Evolutionary conservation across 2,797 vertebrate species (phyloP).

Genomic region (Chrysocyon brachyurus): DNA sequence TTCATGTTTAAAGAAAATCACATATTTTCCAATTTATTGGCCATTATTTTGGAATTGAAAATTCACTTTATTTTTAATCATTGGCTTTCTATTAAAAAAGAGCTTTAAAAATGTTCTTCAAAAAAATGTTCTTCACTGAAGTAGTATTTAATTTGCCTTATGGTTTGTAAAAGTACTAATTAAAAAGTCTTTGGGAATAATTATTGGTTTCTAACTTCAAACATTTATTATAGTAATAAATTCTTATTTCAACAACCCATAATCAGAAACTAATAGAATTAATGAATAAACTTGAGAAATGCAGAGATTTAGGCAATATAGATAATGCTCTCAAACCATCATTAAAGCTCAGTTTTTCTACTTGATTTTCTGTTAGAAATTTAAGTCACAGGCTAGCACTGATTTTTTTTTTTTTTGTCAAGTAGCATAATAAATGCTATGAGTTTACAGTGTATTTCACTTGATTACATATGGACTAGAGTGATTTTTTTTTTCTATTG

Average conservation of each 20-base stretch:
- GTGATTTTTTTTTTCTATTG: neutral
- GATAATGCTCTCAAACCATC: neutral
- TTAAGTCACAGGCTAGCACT: conserved; percentile 38
- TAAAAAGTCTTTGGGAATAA: conserved; percentile 65
- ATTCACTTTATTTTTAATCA: neutral
- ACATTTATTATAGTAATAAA: conserved; percentile 51
- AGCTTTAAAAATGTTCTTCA: neutral
- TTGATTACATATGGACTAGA: neutral
- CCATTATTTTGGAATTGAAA: neutral
- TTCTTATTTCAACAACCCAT: conserved; percentile 23
- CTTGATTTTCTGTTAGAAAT: conserved; percentile 10
- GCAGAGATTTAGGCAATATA: conserved; percentile 1
- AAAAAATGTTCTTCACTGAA: neutral
- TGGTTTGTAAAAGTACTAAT: conserved; percentile 24
- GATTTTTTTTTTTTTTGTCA: conserved; percentile 39
- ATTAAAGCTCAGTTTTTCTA: conserved; percentile 49
- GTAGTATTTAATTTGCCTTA: neutral
- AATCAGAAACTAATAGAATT: conserved; percentile 45
- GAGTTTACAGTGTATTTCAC: conserved; percentile 44
- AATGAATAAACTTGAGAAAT: conserved; percentile 31
- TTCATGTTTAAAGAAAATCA: neutral
- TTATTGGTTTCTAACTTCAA: conserved; percentile 50
- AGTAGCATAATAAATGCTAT: neutral
- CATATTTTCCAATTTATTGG: neutral
- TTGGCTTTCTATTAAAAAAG: neutral